Base-by-base conservation (phyloP, 2,888 invertebrate genomes). In the Marronus borbonicus region DNA sequence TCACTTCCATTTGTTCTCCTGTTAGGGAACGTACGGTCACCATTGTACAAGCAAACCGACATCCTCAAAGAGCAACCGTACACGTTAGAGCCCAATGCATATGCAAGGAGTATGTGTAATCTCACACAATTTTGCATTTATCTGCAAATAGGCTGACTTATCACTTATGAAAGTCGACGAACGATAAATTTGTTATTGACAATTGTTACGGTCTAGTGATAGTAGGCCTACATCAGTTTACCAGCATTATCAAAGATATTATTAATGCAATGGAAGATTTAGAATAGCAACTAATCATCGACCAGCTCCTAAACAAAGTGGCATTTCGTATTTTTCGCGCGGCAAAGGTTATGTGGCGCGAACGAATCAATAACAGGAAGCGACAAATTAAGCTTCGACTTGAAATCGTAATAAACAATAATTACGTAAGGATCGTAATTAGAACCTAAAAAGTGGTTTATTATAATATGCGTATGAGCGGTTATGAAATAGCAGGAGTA, bases 91-190 rank as follows among this genome's bases (percentile, higher is more conserved):
- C 36, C 3, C 55, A 31, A 20, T 58, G 58, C 17, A 44, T 62
- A 28, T 65, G 52, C 17, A 62, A 2, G 24, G 17, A 58, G 20
- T 24, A 20, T 58, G 55, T 8, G 17, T 44, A 12, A 24, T 44
- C 12, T 44, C 20, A 24, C 0, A 58, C 55, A 20, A 76, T 76
- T 76, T 76, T 76, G 76, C 76, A 76, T 76, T 68, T 74, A 74
- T 76, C 76, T 68, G 76, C 76, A 76, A 76, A 76, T 76, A 76
- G 68, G 76, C 68, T 68, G 58, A 55, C 76, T 76, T 76, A 76
- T 76, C 76, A 39, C 52, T 55, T 24, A 20, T 31, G 66, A 58
- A 68, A 68, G 76, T 76, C 76, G 76, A 76, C 68, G 76, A 76
- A 76, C 76, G 66, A 58, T 68, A 68, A 76, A 76, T 76, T 68